Evolutionary conservation across 53 echinoderm and acorn worm genomes (phyloP), one percentile per base, ranked within the genome.

Genomic region (Arbacia lixula): DNA sequence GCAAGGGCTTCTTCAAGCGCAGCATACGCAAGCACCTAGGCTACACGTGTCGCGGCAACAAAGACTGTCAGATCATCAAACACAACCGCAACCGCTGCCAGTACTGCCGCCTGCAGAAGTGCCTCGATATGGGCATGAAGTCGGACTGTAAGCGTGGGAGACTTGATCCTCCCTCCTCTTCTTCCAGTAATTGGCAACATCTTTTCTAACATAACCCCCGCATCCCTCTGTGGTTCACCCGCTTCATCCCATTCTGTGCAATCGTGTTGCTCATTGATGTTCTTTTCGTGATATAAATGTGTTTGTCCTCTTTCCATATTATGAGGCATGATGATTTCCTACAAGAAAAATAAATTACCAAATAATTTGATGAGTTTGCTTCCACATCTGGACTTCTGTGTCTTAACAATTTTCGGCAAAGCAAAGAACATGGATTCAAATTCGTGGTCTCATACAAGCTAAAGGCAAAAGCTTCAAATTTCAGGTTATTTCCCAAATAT

Each of bases 1-100:
- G 99, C 78, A 99, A 99, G 61, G 99, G 99, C 10, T 99, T 99
- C 85, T 99, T 99, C 89, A 99, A 99, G 78, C 90, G 99, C 34
- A 95, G 94, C 88, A 95, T 99, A 63, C 92, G 94, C 54, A 99
- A 95, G 89, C 92, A 90, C 57, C 85, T 99, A 3, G 92, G 99
- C 81, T 99, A 95, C 87, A 95, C 90, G 20, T 99, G 99, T 60
- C 89, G 99, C 32, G 92, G 99, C 27, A 92, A 85, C 94, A 98
- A 98, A 72, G 99, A 98, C 63, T 98, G 99, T 76, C 99, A 91
- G 41, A 94, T 98, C 84, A 94, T 91, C 77, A 99, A 99, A 76
- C 99, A 99, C 71, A 95, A 99, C 75, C 86, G 99, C 53, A 99
- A 99, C 86, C 84, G 99, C 30, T 99, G 99, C 76, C 99, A 99